These are phyloP conservation scores for Phaethon lepturus DNA, from an alignment of 2,113 vertebrate species.

Conservation along the genomic window DNA sequence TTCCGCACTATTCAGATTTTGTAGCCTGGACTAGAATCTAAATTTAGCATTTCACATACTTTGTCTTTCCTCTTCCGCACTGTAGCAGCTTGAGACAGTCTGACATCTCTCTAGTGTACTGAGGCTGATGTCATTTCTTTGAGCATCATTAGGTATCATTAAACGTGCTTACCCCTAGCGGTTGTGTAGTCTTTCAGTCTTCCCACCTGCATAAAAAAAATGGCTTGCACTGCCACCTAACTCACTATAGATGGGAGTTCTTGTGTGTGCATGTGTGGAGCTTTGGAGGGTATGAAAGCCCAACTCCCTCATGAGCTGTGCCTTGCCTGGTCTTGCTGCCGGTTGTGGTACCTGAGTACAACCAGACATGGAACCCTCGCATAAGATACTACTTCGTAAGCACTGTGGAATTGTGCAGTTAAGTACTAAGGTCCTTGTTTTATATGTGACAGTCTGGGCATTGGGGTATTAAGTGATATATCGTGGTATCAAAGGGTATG, in stretches of 20 bases:
- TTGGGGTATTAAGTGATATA: neutral
- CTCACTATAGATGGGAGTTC: fast-evolving
- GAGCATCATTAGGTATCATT: neutral
- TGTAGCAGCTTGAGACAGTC: neutral
- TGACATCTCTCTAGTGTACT: neutral
- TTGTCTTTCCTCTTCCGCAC: neutral
- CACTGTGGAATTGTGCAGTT: neutral
- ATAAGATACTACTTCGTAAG: neutral
- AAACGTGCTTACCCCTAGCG: neutral
- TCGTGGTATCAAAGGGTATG: neutral
- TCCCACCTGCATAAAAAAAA: neutral
- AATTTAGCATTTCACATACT: neutral
- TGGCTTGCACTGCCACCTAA: neutral
- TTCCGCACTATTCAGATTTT: neutral
- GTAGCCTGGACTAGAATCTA: neutral
- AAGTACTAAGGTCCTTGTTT: neutral
- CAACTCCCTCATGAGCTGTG: neutral
- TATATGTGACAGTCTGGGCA: fast-evolving
- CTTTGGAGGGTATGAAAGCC: neutral
- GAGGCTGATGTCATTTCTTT: neutral
- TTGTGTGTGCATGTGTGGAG: neutral
- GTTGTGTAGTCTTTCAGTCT: neutral
- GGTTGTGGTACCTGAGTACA: neutral
- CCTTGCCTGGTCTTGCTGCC: neutral
- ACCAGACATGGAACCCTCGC: neutral